A percentile compares a stretch with the other conserved stretches of the same genome.
Evolutionary conservation across 2,888 invertebrate species (phyloP).

Genomic region (Scaptomyza cyrtandrae): DNA sequence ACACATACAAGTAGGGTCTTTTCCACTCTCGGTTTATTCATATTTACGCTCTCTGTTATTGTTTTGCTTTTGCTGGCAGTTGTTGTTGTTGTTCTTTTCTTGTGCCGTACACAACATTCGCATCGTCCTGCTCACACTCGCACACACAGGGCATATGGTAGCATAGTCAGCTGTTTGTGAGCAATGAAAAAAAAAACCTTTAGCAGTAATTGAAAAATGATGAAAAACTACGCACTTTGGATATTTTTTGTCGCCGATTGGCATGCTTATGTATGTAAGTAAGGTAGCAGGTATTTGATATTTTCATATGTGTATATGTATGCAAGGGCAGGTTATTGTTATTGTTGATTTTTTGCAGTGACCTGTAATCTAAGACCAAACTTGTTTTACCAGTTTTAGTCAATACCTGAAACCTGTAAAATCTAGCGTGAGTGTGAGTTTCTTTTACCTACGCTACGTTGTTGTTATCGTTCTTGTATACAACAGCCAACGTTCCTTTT

Average conservation of each 20-base stretch:
- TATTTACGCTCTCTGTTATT: slow-evolving; percentile 69
- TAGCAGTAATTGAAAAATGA: slow-evolving; percentile 21
- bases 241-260: slow-evolving; percentile 47
- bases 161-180: slow-evolving; percentile 68
- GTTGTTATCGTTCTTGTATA: slow-evolving; percentile 38
- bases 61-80: slow-evolving; percentile 70
- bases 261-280: slow-evolving; percentile 18
- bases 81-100: slow-evolving; percentile 39
- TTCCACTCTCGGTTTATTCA: slow-evolving; percentile 48
- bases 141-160: slow-evolving; percentile 10
- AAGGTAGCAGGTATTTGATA: background rate
- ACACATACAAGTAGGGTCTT: background rate
- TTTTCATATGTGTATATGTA: slow-evolving; percentile 7
- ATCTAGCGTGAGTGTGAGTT: slow-evolving; percentile 44
- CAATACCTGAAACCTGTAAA: slow-evolving; percentile 63
- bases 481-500: slow-evolving; percentile 36
- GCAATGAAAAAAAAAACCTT: slow-evolving; percentile 22
- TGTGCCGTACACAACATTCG: slow-evolving; percentile 33
- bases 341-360: slow-evolving; percentile 53
- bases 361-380: slow-evolving; percentile 68
- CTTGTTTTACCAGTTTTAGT: slow-evolving; percentile 69
- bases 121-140: slow-evolving; percentile 57
- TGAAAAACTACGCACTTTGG: slow-evolving; percentile 43
- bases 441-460: slow-evolving; percentile 55
- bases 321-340: slow-evolving; percentile 61